Conservation (phyloP, 2,113 vertebrate genomes). For the Meleagris gallopavo region DNA sequence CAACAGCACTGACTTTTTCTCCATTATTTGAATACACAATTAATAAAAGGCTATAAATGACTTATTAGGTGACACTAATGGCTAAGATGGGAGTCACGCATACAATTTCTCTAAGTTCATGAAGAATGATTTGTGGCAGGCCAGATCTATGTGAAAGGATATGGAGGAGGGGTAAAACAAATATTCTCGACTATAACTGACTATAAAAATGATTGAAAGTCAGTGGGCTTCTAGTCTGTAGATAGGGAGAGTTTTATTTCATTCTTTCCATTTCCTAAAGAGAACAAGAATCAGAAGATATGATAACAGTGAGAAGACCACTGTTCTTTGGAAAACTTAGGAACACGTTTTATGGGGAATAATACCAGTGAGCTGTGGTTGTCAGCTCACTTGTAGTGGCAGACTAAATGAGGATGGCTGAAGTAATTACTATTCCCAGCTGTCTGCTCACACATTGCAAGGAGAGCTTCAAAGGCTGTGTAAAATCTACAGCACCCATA, state of each 20-base stretch:
- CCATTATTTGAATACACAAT: constrained; percentile 30
- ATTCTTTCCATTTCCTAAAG: neutral
- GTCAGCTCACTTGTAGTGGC: neutral
- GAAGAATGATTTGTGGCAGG: constrained; percentile 45
- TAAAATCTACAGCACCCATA: neutral
- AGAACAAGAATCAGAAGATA: constrained; percentile 18
- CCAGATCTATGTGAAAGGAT: neutral
- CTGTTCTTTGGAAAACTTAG: neutral
- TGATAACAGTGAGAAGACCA: neutral
- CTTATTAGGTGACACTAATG: constrained; percentile 49
- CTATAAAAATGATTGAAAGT: constrained; percentile 54
- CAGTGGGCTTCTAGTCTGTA: constrained; percentile 22
- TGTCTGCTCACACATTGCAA: neutral
- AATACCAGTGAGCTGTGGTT: neutral
- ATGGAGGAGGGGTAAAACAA: constrained; percentile 25
- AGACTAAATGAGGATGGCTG: constrained; percentile 34
- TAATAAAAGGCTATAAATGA: constrained; percentile 34
- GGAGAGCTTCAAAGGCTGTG: neutral
- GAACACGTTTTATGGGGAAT: neutral
- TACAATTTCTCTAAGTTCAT: neutral
- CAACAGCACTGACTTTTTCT: neutral
- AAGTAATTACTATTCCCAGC: neutral
- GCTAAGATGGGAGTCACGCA: neutral
- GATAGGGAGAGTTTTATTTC: neutral
- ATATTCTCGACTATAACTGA: constrained; percentile 41